Evolutionary conservation across 2,888 invertebrate genomes (phyloP).

Genomic region (Patella ulyssiponensis): DNA sequence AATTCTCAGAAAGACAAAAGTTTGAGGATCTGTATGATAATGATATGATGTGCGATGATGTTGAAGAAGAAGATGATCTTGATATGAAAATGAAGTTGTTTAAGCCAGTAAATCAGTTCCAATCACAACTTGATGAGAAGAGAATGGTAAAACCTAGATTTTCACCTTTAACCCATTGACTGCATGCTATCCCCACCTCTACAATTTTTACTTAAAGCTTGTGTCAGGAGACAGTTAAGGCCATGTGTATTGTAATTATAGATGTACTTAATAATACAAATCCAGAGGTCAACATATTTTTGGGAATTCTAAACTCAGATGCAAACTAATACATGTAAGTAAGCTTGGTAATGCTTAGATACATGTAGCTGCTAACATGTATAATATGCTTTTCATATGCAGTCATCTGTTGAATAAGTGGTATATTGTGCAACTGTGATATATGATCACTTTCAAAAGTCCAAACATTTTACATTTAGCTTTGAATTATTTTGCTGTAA

Average conservation of each 20-base stretch:
- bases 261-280: no score
- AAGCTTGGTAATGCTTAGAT: no score
- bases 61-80: conserved; percentile 47
- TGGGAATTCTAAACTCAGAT: no score
- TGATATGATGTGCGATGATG: conserved; percentile 38
- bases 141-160: conserved; percentile 41
- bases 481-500: no score
- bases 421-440: no score
- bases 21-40: conserved; percentile 27
- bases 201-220: conserved; percentile 2
- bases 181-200: neutral
- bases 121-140: conserved; percentile 9
- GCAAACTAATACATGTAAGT: no score
- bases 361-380: no score
- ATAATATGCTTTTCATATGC: no score
- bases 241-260: neutral
- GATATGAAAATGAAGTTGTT: conserved; percentile 21
- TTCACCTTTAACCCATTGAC: conserved; percentile 9
- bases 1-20: conserved; percentile 33
- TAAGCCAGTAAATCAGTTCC: conserved; percentile 21
- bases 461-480: no score
- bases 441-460: no score
- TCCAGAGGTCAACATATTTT: no score
- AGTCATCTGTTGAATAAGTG: no score
- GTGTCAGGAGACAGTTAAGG: neutral